phyloP scores from a whole-genome alignment of 2,113 vertebrate species.

The Ranitomeya imitator region DNA sequence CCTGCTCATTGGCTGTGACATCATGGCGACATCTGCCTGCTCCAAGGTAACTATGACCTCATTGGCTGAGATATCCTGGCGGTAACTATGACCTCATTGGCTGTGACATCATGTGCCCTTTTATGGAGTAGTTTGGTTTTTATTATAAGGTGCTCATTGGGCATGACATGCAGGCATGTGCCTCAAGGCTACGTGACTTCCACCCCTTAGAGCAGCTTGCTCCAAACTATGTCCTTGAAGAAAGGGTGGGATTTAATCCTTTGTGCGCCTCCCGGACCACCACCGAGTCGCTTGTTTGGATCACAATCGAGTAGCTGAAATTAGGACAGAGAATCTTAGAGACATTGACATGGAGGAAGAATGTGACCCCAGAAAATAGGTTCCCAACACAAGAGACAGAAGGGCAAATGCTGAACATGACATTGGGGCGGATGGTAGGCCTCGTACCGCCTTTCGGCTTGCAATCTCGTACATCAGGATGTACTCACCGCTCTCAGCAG shows the following conservation, averaged over 20 bases:
- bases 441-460: not conserved
- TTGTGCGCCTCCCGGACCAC: conserved; percentile 78
- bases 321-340: not conserved
- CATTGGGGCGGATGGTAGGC: not conserved
- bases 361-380: no score
- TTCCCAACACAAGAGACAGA: no score
- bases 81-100: no score
- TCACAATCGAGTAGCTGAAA: conserved; percentile 88
- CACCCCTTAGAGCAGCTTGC: conserved; percentile 68
- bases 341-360: no score
- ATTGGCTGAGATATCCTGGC: not conserved
- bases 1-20: not conserved
- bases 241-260: conserved; percentile 94
- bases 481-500: conserved; percentile 87
- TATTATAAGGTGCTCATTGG: not conserved
- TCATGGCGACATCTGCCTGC: not conserved
- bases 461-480: not conserved
- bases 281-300: conserved; percentile 81
- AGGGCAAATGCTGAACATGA: no score
- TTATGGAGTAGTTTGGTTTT: not conserved
- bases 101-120: not conserved
- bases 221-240: conserved; percentile 85
- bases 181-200: not conserved
- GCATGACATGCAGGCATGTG: not conserved
- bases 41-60: no score